A percentile compares a stretch with the other conserved stretches of the same genome.
phyloP scores from a whole-genome alignment of 2,797 vertebrate species.

The Poecilia velifera region DNA sequence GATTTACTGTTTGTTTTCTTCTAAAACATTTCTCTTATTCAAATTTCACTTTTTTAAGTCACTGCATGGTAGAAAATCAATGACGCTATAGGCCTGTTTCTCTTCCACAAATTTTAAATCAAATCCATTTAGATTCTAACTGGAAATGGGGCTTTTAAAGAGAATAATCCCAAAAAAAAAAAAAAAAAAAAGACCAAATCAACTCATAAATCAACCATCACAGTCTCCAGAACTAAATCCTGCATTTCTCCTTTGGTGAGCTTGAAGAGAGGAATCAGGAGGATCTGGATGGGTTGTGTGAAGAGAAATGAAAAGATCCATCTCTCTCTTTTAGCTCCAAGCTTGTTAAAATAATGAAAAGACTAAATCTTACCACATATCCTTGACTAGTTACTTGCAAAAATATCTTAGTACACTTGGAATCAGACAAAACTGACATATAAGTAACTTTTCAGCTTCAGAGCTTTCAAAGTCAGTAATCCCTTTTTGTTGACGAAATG shows the following conservation, averaged over 20 bases:
- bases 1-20: neutral
- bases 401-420: too few species aligned
- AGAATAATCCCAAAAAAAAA: neutral
- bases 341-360: neutral
- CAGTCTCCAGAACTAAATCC: neutral
- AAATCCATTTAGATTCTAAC: neutral
- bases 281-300: neutral
- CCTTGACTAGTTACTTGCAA: too few species aligned
- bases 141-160: neutral
- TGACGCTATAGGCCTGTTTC: neutral
- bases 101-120: neutral
- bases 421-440: too few species aligned
- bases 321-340: neutral
- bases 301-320: neutral
- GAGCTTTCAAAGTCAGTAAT: too few species aligned
- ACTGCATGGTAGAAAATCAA: too few species aligned
- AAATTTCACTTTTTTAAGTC: neutral
- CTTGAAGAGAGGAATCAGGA: neutral
- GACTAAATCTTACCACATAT: neutral
- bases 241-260: neutral
- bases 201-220: neutral
- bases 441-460: too few species aligned
- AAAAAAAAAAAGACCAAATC: neutral
- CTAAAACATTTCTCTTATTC: neutral
- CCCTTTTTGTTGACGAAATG: too few species aligned